A percentile compares a stretch with the other conserved stretches of the same genome.
Evolutionary conservation across 1,140 invertebrate species (phyloP).

Genomic region (Brachionus asplanchnoidis): DNA sequence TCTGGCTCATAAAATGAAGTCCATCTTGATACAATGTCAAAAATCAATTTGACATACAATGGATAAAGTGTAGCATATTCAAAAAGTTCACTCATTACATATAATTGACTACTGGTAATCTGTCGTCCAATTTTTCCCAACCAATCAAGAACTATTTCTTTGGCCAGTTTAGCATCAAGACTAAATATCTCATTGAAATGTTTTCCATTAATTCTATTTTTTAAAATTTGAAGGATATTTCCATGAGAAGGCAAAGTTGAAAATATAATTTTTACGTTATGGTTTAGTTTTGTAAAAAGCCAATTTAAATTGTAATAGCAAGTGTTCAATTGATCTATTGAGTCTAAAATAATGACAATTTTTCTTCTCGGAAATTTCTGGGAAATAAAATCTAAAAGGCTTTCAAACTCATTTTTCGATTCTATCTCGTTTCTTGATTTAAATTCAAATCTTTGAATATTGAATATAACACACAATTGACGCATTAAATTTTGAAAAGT

Average conservation of each 20-base stretch:
- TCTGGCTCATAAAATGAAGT: neutral
- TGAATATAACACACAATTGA: neutral
- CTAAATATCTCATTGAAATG: neutral
- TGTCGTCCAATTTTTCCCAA: constrained; percentile 45
- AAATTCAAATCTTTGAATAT: neutral
- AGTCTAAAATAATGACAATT: constrained; percentile 51
- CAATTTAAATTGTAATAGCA: constrained; percentile 49
- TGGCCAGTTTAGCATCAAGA: neutral
- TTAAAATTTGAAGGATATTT: neutral
- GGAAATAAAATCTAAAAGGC: neutral
- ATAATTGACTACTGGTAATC: constrained; percentile 65
- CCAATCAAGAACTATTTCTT: constrained; percentile 32
- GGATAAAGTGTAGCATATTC: constrained; percentile 61
- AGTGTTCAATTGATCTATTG: constrained; percentile 48
- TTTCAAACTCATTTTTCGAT: neutral
- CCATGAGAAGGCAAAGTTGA: constrained; percentile 46
- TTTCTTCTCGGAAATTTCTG: constrained; percentile 44
- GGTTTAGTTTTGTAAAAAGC: constrained; percentile 49
- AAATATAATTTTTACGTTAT: constrained; percentile 50
- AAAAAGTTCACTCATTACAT: constrained; percentile 72
- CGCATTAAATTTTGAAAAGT: neutral
- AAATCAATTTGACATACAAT: constrained; percentile 22
- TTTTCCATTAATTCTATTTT: neutral
- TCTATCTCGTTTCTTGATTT: neutral
- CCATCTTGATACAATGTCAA: constrained; percentile 37